Percentiles rank a stretch among this genome's conserved stretches.
phyloP scores from a whole-genome alignment of 2,888 invertebrate genomes.

The Drosophila acutilabella region DNA sequence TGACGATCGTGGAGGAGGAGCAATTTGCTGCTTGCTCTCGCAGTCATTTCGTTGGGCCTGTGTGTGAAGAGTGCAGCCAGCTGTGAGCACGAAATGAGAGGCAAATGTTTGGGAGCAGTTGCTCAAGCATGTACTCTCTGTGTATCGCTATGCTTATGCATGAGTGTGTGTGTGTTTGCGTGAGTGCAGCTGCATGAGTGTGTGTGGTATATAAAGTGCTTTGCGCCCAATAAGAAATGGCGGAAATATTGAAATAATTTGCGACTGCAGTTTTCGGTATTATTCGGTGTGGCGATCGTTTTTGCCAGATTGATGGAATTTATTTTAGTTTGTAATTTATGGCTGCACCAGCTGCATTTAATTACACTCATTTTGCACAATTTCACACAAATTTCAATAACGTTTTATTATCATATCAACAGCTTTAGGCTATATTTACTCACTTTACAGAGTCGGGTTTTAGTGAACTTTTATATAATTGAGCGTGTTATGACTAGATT shows the following conservation, averaged over 20 bases:
- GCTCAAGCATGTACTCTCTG: conserved; percentile 14
- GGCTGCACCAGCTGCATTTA: conserved; percentile 55
- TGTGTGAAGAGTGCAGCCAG: conserved; percentile 58
- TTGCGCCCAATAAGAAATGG: conserved; percentile 75
- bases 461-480: conserved; percentile 1
- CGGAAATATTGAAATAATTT: conserved; percentile 64
- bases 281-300: conserved; percentile 43
- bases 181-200: conserved; percentile 20
- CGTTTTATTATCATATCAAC: conserved; percentile 55
- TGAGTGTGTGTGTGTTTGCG: conserved; percentile 13
- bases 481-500: not conserved
- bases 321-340: conserved; percentile 55
- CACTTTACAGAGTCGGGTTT: not conserved
- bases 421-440: conserved; percentile 40
- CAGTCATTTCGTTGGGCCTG: conserved; percentile 19
- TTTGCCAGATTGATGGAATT: conserved; percentile 47
- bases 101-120: conserved; percentile 46
- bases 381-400: conserved; percentile 51
- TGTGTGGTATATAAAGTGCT: conserved; percentile 50
- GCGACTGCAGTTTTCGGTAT: conserved; percentile 62
- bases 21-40: conserved; percentile 28
- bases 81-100: conserved; percentile 15
- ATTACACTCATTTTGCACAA: conserved; percentile 63
- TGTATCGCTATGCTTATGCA: not conserved
- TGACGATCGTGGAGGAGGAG: conserved; percentile 62